Evolutionary conservation across 2,888 invertebrate species (phyloP).

Genomic region (Tetropium fuscum): DNA sequence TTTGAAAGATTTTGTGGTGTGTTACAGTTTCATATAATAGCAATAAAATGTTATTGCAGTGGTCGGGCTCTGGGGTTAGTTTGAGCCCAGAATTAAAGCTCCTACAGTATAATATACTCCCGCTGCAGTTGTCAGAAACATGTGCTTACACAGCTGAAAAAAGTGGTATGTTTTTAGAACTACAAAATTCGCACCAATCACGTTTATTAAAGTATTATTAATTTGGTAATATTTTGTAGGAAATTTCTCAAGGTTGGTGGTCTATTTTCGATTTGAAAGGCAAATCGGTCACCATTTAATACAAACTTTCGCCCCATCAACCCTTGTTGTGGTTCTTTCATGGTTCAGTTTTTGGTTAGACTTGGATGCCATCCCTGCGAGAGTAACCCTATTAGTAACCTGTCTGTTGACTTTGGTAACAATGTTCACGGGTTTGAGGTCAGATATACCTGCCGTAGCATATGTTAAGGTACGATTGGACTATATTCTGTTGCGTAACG

Average conservation of each 20-base stretch:
- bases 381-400: conserved; percentile 84
- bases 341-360: conserved; percentile 93
- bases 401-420: conserved; percentile 88
- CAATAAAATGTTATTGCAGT: conserved; percentile 79
- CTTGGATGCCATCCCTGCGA: conserved; percentile 85
- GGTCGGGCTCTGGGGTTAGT: conserved; percentile 81
- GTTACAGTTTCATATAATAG: conserved; percentile 82
- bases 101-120: conserved; percentile 83
- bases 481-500: too few species aligned
- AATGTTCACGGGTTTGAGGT: conserved; percentile 86
- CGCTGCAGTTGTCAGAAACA: conserved; percentile 77
- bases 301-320: conserved; percentile 87
- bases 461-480: conserved; percentile 87
- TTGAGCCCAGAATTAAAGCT: conserved; percentile 84
- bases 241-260: conserved; percentile 82
- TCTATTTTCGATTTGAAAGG: conserved; percentile 84
- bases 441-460: conserved; percentile 87
- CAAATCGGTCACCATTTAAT: conserved; percentile 88
- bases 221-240: too few species aligned
- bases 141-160: conserved; percentile 82
- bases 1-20: not conserved
- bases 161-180: conserved; percentile 77
- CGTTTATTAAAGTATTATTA: too few species aligned
- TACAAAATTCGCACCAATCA: too few species aligned
- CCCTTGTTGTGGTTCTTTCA: conserved; percentile 84